Evolutionary conservation across 2,888 invertebrate genomes (phyloP).

Genomic region (Archips xylosteana): DNA sequence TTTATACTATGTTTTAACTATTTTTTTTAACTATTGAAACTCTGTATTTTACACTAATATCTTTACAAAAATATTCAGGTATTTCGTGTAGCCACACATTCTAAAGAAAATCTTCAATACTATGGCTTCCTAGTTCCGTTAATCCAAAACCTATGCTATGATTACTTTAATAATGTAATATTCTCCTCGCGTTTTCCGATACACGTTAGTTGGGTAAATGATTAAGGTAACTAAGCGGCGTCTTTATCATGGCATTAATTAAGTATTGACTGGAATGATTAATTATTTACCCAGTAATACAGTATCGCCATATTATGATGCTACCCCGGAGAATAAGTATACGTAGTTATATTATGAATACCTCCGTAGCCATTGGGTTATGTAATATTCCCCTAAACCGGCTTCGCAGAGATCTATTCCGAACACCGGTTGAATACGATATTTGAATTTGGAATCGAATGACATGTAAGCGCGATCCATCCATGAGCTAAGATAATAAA

Average conservation of each 20-base stretch:
- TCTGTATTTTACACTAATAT: too few relatives aligned
- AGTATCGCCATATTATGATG: slow-evolving; percentile 17
- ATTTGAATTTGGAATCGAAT: slow-evolving; percentile 25
- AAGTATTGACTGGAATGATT: slow-evolving; percentile 32
- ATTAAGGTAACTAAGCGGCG: slow-evolving; percentile 15
- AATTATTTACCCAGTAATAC: slow-evolving; percentile 34
- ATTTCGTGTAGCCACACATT: too few relatives aligned
- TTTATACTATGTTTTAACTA: too few relatives aligned
- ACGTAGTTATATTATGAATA: slow-evolving; percentile 11
- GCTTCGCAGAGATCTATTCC: slow-evolving; percentile 10
- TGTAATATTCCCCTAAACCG: slow-evolving; percentile 9
- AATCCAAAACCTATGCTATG: not conserved
- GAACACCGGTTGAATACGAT: slow-evolving; percentile 22
- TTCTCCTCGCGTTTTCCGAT: slow-evolving; percentile 10
- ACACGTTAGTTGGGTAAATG: slow-evolving; percentile 16
- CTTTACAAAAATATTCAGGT: too few relatives aligned
- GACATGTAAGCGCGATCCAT: slow-evolving; percentile 12
- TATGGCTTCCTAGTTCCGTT: slow-evolving; percentile 15
- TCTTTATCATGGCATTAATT: slow-evolving; percentile 31
- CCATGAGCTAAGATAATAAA: slow-evolving; percentile 22
- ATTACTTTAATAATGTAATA: not conserved
- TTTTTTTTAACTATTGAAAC: too few relatives aligned
- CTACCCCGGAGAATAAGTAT: slow-evolving; percentile 8
- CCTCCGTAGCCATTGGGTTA: slow-evolving; percentile 1
- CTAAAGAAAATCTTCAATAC: not conserved